phyloP scores from a whole-genome alignment of 2,888 invertebrate species.

The Spodoptera picta region DNA sequence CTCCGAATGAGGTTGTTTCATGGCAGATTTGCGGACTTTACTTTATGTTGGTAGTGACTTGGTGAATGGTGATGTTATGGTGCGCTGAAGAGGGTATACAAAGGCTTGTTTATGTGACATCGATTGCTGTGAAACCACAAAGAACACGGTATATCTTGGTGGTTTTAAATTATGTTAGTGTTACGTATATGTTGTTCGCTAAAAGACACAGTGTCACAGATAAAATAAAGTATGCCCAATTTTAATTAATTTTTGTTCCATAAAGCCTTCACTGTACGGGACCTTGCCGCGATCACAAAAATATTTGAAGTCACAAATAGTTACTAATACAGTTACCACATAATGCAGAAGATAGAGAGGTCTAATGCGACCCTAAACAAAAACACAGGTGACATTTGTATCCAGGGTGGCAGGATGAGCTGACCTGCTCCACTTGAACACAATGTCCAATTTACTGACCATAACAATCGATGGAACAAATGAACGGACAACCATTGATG shows the following conservation, averaged over 20 bases:
- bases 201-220: no score
- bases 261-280: no score
- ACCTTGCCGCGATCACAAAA: no score
- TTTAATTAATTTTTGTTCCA: no score
- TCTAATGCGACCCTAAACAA: constrained; percentile 31
- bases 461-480: constrained; percentile 52
- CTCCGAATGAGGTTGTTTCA: constrained; percentile 14
- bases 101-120: no score
- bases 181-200: no score
- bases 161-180: no score
- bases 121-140: no score
- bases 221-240: no score
- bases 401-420: constrained; percentile 48
- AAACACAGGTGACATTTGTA: constrained; percentile 41
- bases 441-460: constrained; percentile 48
- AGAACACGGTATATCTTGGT: no score
- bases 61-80: background rate
- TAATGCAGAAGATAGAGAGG: constrained; percentile 1
- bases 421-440: constrained; percentile 49
- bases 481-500: constrained; percentile 26
- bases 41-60: background rate
- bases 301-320: no score
- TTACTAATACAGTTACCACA: constrained; percentile 1
- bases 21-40: constrained; percentile 3
- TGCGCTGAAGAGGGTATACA: no score